Base-by-base conservation (phyloP, 2,797 vertebrate species). In the Lateolabrax maculatus region DNA sequence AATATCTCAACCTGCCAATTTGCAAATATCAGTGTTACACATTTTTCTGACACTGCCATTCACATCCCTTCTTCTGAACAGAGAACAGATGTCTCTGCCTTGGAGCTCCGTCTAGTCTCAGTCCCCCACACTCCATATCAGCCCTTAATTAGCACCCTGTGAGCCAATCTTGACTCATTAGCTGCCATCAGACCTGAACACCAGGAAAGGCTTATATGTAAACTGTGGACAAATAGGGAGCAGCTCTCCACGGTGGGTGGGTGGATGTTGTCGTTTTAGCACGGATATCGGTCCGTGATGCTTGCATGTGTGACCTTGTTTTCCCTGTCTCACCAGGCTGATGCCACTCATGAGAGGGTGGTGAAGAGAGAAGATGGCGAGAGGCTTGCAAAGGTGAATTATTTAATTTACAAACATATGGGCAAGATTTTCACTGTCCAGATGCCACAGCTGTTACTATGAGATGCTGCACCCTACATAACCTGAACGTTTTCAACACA, bases 311-410 rank as follows among this genome's bases (percentile, higher is more conserved):
- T 90, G 58, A 85, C 65, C 25, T 52, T 64, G 15, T 70, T 65
- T 49, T 74, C 46, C 39, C 52, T 43, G 25, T 87, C 23, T 71
- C 61, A 13, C 43, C 81, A 99, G 97, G 97, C 97, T 76, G 98
- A 99, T 77, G 95, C 96, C 36, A 91, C 96, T 69, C 97, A 98
- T 62, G 97, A 98, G 71, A 94, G 96, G 63, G 96, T 94, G 87
- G 97, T 99, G 83, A 98, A 97, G 88, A 95, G 96, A 79, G 97
- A 98, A 89, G 97, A 98, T 1, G 97, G 97, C 3, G 98, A 98
- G 90, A 96, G 96, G 73, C 92, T 99, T 37, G 97, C 97, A 71
- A 98, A 97, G 97, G 97, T 98, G 86, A 61, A 83, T 53, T 61
- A 48, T 7, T 73, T 8, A 21, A 46, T 48, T 15, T 44, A 11